These are phyloP conservation scores for Octodonta nipae DNA, from an alignment of 2,888 invertebrate genomes.

Conservation along the genomic window DNA sequence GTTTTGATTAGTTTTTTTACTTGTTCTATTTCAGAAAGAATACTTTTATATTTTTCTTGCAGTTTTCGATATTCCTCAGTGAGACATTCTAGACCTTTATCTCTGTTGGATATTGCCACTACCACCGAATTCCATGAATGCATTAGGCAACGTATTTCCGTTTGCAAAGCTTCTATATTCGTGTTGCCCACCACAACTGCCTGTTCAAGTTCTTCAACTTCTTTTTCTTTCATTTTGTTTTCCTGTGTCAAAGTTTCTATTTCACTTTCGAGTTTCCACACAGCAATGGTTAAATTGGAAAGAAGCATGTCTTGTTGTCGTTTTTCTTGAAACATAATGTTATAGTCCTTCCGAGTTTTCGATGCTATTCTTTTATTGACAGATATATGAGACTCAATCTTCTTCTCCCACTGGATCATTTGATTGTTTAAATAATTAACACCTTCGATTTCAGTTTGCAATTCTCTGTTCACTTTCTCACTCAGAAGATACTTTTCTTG, in stretches of 20 bases:
- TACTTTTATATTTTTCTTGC: slow-evolving; percentile 29
- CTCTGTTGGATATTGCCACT: slow-evolving; percentile 53
- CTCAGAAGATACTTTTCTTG: slow-evolving; percentile 28
- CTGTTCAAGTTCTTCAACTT: slow-evolving; percentile 44
- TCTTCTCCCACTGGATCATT: slow-evolving; percentile 48
- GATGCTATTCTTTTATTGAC: slow-evolving; percentile 52
- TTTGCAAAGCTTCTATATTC: slow-evolving; percentile 56
- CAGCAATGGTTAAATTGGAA: slow-evolving; percentile 53
- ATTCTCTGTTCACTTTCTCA: slow-evolving; percentile 37
- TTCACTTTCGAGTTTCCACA: slow-evolving; percentile 56
- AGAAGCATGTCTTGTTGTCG: slow-evolving; percentile 40
- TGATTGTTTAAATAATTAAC: slow-evolving; percentile 43
- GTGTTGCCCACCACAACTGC: slow-evolving; percentile 56
- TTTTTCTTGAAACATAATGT: slow-evolving; percentile 43
- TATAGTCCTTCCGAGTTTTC: slow-evolving; percentile 47
- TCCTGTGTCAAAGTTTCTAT: slow-evolving; percentile 51
- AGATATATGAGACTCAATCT: slow-evolving; percentile 47
- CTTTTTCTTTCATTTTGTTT: slow-evolving; percentile 47
- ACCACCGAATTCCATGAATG: slow-evolving; percentile 65
- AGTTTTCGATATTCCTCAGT: slow-evolving; percentile 39
- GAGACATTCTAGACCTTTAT: slow-evolving; percentile 50
- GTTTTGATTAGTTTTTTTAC: slow-evolving; percentile 50
- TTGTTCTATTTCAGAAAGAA: slow-evolving; percentile 45
- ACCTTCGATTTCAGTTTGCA: slow-evolving; percentile 45
- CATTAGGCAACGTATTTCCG: slow-evolving; percentile 55